Evolutionary conservation across 2,888 invertebrate species (phyloP).

Genomic region (Carterocephalus palaemon): DNA sequence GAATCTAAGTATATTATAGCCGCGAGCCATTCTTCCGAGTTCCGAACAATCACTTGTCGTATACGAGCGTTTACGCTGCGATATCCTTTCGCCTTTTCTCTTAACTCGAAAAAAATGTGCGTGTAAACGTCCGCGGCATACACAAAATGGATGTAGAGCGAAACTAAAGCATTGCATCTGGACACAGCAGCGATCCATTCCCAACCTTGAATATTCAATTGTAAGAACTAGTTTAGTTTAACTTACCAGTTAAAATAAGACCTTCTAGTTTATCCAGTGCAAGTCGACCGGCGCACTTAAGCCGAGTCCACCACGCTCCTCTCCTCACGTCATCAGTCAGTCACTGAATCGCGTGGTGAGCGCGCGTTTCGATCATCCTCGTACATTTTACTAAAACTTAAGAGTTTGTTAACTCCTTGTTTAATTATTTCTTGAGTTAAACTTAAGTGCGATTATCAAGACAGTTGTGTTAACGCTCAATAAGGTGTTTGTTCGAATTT

Average conservation of each 20-base stretch:
- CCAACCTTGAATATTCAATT: background rate
- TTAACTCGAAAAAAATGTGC: constrained; percentile 64
- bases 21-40: constrained; percentile 3
- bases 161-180: constrained; percentile 37
- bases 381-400: constrained; percentile 37
- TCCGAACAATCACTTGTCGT: constrained; percentile 28
- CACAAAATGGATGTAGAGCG: constrained; percentile 57
- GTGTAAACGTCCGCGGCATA: constrained; percentile 66
- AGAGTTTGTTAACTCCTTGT: constrained; percentile 45
- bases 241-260: constrained; percentile 29
- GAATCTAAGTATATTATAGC: too few species aligned
- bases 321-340: constrained; percentile 58
- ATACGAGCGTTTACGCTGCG: constrained; percentile 41
- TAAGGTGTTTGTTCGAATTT: constrained; percentile 23
- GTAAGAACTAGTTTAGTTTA: constrained; percentile 2
- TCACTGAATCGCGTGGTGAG: constrained; percentile 37
- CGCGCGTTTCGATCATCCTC: constrained; percentile 35
- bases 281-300: constrained; percentile 46
- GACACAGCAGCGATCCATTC: background rate
- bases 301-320: constrained; percentile 37
- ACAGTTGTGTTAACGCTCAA: constrained; percentile 41
- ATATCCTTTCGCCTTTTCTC: constrained; percentile 74
- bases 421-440: constrained; percentile 35
- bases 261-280: constrained; percentile 35
- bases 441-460: constrained; percentile 40